Base-by-base conservation (phyloP, 2,113 vertebrate genomes). In the Sebastes schlegelii region DNA sequence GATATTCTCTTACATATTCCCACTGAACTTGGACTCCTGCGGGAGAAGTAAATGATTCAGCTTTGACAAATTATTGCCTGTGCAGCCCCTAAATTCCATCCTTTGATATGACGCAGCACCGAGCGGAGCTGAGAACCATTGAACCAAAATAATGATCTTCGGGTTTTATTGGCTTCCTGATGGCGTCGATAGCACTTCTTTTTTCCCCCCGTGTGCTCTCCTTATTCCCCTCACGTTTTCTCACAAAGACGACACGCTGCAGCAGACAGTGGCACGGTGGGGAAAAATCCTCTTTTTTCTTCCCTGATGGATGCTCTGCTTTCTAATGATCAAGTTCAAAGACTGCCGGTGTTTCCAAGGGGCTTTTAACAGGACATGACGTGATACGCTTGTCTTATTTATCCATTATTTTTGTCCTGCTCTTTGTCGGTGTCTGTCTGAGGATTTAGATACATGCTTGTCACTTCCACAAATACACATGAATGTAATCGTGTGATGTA, bases 91-190 rank as follows among this genome's bases (percentile, higher is more conserved):
- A 46, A 51, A 85, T 58, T 65, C 40, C 21, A 55, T 80, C 46
- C 2, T 5, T 70, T 64, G 72, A 74, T 49, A 68, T 62, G 60
- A 83, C 2, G 1, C 1, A 5, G 45, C 61, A 68, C 73, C 4
- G 9, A 79, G 12, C 54, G 21, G 45, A 67, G 49, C 45, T 73
- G 49, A 77, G 65, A 64, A 3, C 55, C 71, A 26, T 72, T 66
- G 79, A 77, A 61, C 63, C 57, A 65, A 82, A 78, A 73, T 82
- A 55, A 88, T 51, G 40, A 80, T 54, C 42, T 8, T 43, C 12
- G 49, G 55, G 21, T 84, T 77, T 34, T 79, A 84, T 86, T 88
- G 82, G 54, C 74, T 70, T 82, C 72, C 61, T 55, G 63, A 62
- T 65, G 76, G 52, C 3, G 5, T 49, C 2, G 8, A 74, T 77